Evolutionary conservation across 2,888 invertebrate species (phyloP), one percentile per base, ranked within the genome.

Genomic region (Dryobotodes eremita): DNA sequence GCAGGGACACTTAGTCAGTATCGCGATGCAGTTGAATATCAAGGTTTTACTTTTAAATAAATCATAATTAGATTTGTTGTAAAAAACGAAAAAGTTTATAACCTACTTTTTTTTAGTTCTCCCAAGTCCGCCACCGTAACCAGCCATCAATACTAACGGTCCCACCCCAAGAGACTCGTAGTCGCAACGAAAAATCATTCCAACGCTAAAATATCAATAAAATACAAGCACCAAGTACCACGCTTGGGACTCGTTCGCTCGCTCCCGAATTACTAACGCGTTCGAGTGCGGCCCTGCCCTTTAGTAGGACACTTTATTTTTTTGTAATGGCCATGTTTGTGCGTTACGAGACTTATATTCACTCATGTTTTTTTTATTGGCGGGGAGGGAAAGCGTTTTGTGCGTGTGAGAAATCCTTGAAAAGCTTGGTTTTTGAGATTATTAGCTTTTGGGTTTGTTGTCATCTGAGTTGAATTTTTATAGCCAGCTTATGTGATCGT

Each of bases 161-260:
- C 89, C 91, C 89, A 89, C 93, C 96, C 94, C 95, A 85, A 73
- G 96, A 95, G 96, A 91, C 92, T 93, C 95, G 93, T 96, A 92
- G 93, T 93, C 92, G 87, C 90, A 87, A 93, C 94, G 93, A 93
- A 93, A 96, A 96, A 96, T 96, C 96, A 96, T 97, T 96, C 96
- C 94, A 86, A 89, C 92, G 94, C 94, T 95, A 95, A 96, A 97
- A 96, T 96, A 96, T 97, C 97, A 96, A 97, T 97, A 96, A 97
- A 96, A 96, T 94, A 96, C 94, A 94, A 95, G 93, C 92, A 92
- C 90, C 89, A 82, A 87, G 81, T 88, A 83, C 88, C 88, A 86
- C 90, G 87, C 90, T 82, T 80, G 94, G 95, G 96, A 94, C 93
- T 93, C 94, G 91, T 95, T 93, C 89, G 86, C 90, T 46, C 94